These are phyloP conservation scores for Anguilla rostrata DNA, from an alignment of 2,113 vertebrate species.

Conservation along the genomic window DNA sequence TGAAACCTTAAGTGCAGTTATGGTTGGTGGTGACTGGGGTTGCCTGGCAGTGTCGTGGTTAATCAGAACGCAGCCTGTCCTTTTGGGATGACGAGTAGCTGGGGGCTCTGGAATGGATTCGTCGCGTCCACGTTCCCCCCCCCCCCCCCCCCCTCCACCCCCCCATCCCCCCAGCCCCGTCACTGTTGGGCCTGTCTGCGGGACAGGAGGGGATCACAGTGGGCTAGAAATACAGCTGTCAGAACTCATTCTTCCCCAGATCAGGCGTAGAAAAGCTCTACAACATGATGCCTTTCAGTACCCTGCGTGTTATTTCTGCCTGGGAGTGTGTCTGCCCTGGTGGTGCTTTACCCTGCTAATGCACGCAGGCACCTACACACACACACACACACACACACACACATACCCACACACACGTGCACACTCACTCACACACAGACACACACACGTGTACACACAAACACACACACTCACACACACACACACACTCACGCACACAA, in stretches of 20 bases:
- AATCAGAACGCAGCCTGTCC: conserved; percentile 3
- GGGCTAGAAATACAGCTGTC: conserved; percentile 46
- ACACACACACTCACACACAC: conserved; percentile 4
- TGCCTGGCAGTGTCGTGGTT: conserved; percentile 6
- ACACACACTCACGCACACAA: background rate
- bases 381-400: background rate
- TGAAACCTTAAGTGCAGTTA: background rate
- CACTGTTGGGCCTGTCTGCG: conserved; percentile 10
- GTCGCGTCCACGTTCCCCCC: background rate
- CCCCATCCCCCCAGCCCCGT: background rate
- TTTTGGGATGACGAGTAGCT: conserved; percentile 20
- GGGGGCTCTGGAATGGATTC: conserved; percentile 26
- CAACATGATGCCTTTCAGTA: conserved; percentile 57
- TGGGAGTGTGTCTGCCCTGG: background rate
- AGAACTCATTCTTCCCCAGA: conserved; percentile 43
- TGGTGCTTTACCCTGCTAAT: background rate
- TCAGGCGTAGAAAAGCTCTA: conserved; percentile 45
- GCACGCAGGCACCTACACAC: background rate
- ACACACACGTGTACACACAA: no score
- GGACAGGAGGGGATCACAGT: conserved; percentile 37
- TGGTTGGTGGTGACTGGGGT: background rate
- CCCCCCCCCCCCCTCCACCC: no score
- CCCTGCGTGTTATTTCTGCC: conserved; percentile 52
- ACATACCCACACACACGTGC: no score
- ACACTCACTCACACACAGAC: no score